A percentile compares a stretch with the other conserved stretches of the same genome.
Evolutionary conservation across 2,888 invertebrate genomes (phyloP).

Genomic region (Zaprionus obscuricornis): DNA sequence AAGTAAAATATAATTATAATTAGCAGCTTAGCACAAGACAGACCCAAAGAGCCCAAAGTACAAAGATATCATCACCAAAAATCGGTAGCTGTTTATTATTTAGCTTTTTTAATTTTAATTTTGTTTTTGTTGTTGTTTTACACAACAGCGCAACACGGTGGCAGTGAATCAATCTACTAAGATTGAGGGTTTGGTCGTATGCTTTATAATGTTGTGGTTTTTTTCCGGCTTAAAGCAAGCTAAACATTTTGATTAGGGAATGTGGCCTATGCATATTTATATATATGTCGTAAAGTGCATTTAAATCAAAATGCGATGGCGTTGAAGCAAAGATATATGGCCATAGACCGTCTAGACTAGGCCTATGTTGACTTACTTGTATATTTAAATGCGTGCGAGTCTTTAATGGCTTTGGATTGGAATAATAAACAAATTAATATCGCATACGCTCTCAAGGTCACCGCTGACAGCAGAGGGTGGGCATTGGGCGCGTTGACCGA

Average conservation of each 20-base stretch:
- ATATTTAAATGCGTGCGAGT: conserved; percentile 59
- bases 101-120: too few species aligned
- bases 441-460: conserved; percentile 62
- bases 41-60: conserved; percentile 26
- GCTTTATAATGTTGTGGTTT: too few species aligned
- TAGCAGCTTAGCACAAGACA: conserved; percentile 45
- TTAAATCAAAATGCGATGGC: conserved; percentile 66
- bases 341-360: conserved; percentile 33
- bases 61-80: conserved; percentile 28
- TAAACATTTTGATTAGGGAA: conserved; percentile 58
- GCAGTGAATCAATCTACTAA: conserved; percentile 5
- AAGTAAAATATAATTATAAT: too few species aligned
- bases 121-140: too few species aligned
- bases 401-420: conserved; percentile 64
- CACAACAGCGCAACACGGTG: conserved; percentile 43
- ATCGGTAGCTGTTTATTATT: conserved; percentile 66
- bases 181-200: conserved; percentile 18
- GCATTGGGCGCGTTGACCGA: conserved; percentile 22
- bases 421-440: conserved; percentile 64
- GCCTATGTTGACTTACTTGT: conserved; percentile 51
- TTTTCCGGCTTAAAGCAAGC: conserved; percentile 45
- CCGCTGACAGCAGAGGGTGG: conserved; percentile 37
- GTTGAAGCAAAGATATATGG: conserved; percentile 53
- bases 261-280: conserved; percentile 69
- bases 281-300: conserved; percentile 70